Base-by-base conservation (phyloP, 1,140 invertebrate genomes). In the Heliconius hermathena region DNA sequence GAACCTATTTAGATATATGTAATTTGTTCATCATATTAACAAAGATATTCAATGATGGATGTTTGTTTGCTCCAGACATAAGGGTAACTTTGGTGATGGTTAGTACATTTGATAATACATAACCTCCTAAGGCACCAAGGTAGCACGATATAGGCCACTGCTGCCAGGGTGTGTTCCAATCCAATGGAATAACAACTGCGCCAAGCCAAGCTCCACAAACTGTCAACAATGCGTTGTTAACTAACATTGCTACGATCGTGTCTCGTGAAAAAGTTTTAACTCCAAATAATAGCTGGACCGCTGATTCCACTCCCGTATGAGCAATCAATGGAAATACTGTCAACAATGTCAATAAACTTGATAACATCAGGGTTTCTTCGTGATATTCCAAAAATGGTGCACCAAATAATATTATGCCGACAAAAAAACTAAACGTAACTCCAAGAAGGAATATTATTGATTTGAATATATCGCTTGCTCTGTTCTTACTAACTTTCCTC, bases 111-210 rank as follows among this genome's bases (percentile, higher is more conserved):
- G 95, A 95, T 3, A 95, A 60, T 22, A 95, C 90, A 82, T 96
- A 97, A 6, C 97, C 97, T 77, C 96, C 80, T 8, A 97, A 86
- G n/a, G 97, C 96, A 73, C 97, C 97, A 11, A 96, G 92, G 77
- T 96, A 95, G 87, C 97, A 97, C 8, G 97, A 97, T 84, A 97
- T 96, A 1, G 97, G 97, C 97, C 97, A 98, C 75, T 91, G 93
- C 94, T 97, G 98, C 98, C 98, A 99, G 1, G 97, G 97, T 79
- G 97, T 95, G 90, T 99, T 97, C 98, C 98, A 99, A 91, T 99
- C 98, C 16, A 99, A 93, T 36, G 98, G 98, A 80, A 99, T 98
- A 1, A 98, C 97, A 81, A 98, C 95, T 36, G 98, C 97, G 22
- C 98, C 98, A 11, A 97, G 86, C 98, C 98, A 99, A 16, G 98